These are phyloP conservation scores for Encarsia formosa DNA, from an alignment of 2,888 invertebrate genomes.

Conservation along the genomic window DNA sequence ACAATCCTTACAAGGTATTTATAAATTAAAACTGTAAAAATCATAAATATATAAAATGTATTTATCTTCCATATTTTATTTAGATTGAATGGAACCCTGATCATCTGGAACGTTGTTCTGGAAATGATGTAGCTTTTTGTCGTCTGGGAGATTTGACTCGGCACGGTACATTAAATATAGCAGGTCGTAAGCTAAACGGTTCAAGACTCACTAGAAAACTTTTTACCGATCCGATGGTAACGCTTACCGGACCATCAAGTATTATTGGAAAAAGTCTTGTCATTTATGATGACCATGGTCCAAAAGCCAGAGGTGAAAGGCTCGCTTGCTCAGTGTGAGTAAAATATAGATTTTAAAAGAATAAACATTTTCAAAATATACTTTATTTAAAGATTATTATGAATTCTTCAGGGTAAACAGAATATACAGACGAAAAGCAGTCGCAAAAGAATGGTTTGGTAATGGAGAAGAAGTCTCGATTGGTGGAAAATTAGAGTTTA, in stretches of 20 bases:
- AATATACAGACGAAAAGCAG: conserved; percentile 74
- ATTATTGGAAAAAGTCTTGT: conserved; percentile 80
- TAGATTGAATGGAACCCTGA: conserved; percentile 55
- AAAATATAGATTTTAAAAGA: no score
- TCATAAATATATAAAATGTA: not conserved
- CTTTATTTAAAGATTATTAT: no score
- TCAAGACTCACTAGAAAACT: conserved; percentile 65
- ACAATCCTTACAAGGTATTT: conserved; percentile 69
- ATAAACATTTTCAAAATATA: no score
- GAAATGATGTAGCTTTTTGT: conserved; percentile 60
- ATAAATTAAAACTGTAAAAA: not conserved
- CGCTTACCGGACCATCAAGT: conserved; percentile 70
- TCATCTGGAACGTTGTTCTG: conserved; percentile 60
- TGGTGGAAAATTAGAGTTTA: conserved; percentile 74
- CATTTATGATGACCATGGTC: conserved; percentile 82
- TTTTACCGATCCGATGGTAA: conserved; percentile 74
- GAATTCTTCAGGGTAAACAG: conserved; percentile 63
- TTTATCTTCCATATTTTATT: not conserved
- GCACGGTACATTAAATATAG: conserved; percentile 67
- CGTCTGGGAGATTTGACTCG: conserved; percentile 76
- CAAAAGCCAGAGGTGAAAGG: conserved; percentile 81
- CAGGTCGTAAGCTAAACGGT: conserved; percentile 68
- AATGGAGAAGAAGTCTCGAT: conserved; percentile 66
- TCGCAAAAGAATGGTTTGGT: conserved; percentile 83
- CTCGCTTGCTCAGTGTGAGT: conserved; percentile 81